Conservation (phyloP, 2,113 vertebrate species). For the Sebastes schlegelii region DNA sequence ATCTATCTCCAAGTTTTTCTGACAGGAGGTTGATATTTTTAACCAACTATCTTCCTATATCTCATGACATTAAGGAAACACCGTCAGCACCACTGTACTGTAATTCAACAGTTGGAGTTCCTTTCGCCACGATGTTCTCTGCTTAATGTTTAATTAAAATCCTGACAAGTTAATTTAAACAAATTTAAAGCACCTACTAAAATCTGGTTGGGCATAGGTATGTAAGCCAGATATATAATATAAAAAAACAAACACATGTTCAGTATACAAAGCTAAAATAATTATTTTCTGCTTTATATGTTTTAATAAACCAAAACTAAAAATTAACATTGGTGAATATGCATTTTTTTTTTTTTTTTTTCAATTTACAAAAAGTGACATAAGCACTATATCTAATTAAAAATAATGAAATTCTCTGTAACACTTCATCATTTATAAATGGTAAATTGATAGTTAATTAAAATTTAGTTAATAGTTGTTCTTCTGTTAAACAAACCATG, state of each 20-base stretch:
- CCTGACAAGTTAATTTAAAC: background rate
- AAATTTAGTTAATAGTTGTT: no score
- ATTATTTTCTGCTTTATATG: background rate
- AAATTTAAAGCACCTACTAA: background rate
- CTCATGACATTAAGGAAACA: conserved; percentile 17
- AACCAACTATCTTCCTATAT: background rate
- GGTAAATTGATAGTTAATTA: no score
- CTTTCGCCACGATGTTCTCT: background rate
- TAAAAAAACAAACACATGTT: background rate
- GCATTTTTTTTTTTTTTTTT: background rate
- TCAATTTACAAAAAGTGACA: background rate
- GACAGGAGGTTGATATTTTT: background rate
- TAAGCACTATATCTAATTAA: no score
- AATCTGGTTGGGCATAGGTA: background rate
- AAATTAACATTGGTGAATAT: background rate
- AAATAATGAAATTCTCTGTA: no score
- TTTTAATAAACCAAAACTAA: background rate
- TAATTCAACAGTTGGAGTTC: background rate
- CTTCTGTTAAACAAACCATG: no score
- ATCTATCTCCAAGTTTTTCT: background rate
- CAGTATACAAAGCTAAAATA: background rate
- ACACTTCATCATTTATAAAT: no score
- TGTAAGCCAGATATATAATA: no score
- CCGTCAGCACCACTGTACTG: background rate
- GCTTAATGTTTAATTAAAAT: background rate